A percentile compares a stretch with the other conserved stretches of the same genome.
These are phyloP conservation scores for Crocuta crocuta DNA, from an alignment of 2,113 vertebrate genomes.

Conservation along the genomic window DNA sequence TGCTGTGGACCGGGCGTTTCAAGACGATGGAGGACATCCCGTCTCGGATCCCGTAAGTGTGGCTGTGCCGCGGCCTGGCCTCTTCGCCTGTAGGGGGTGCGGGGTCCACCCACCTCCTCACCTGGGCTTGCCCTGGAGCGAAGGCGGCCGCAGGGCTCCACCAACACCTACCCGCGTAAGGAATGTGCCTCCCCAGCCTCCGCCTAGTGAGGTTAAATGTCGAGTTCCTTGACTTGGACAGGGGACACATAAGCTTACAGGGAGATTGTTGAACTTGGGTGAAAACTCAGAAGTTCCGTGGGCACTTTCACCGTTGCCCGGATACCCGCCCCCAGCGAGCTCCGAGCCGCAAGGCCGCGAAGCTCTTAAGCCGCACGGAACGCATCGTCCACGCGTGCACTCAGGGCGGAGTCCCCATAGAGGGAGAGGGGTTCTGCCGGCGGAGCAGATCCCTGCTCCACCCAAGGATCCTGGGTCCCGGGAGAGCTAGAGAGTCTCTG, in stretches of 20 bases:
- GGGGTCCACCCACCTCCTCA: not conserved
- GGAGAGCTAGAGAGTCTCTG: too few relatives aligned
- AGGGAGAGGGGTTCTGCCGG: not conserved
- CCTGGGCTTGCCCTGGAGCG: too few relatives aligned
- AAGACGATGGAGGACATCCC: constrained; percentile 88
- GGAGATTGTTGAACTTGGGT: not conserved
- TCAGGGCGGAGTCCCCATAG: rapidly evolving
- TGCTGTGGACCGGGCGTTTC: constrained; percentile 89
- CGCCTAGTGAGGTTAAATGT: not conserved
- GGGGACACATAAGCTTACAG: not conserved
- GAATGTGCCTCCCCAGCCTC: not conserved
- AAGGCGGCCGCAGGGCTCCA: not conserved
- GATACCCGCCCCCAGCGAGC: rapidly evolving
- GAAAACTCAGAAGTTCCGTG: not conserved
- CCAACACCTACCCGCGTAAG: not conserved
- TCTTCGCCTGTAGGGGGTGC: not conserved
- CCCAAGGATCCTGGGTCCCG: not conserved
- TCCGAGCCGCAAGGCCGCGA: too few relatives aligned
- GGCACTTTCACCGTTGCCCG: not conserved
- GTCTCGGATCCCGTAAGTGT: constrained; percentile 84
- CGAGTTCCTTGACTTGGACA: not conserved
- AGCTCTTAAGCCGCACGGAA: rapidly evolving
- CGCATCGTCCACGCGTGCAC: rapidly evolving
- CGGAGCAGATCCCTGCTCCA: too few relatives aligned
- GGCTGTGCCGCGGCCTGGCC: rapidly evolving